A percentile compares a stretch with the other conserved stretches of the same genome.
phyloP scores from a whole-genome alignment of 1,140 invertebrate genomes.

The Carposina sasakii region DNA sequence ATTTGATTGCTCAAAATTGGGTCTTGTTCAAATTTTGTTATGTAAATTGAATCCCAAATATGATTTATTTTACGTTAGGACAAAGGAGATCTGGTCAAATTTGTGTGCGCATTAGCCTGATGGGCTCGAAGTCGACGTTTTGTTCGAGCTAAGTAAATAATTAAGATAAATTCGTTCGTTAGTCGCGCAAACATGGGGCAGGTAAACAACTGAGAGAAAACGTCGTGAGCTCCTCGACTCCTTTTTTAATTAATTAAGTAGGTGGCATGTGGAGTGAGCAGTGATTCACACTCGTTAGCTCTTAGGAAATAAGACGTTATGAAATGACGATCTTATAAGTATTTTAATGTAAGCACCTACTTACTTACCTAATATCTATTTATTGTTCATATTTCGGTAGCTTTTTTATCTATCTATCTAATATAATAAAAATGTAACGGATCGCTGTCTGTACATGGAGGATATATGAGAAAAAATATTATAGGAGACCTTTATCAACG shows the following conservation, averaged over 20 bases:
- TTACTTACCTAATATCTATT: too few species aligned
- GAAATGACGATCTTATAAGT: too few species aligned
- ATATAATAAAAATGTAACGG: too few species aligned
- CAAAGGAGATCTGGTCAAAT: constrained; percentile 27
- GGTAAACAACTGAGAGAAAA: constrained; percentile 43
- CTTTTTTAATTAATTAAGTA: constrained; percentile 65
- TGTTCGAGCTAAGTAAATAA: constrained; percentile 23
- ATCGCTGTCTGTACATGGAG: too few species aligned
- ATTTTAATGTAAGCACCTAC: too few species aligned
- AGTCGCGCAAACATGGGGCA: constrained; percentile 45
- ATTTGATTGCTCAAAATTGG: constrained; percentile 53
- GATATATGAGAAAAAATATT: too few species aligned
- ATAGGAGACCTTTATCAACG: too few species aligned
- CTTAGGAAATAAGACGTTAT: too few species aligned
- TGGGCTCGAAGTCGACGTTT: too few species aligned
- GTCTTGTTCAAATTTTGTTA: constrained; percentile 58
- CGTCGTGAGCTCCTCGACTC: constrained; percentile 35
- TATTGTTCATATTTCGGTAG: too few species aligned
- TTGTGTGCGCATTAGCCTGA: background rate
- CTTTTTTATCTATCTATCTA: too few species aligned
- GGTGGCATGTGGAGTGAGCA: constrained; percentile 37
- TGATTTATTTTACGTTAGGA: constrained; percentile 56
- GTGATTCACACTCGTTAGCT: constrained; percentile 36
- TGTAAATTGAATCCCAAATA: constrained; percentile 56
- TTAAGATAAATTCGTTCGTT: constrained; percentile 51